These are phyloP conservation scores for Cheilosia impressa DNA, from an alignment of 2,888 invertebrate genomes.

Conservation along the genomic window DNA sequence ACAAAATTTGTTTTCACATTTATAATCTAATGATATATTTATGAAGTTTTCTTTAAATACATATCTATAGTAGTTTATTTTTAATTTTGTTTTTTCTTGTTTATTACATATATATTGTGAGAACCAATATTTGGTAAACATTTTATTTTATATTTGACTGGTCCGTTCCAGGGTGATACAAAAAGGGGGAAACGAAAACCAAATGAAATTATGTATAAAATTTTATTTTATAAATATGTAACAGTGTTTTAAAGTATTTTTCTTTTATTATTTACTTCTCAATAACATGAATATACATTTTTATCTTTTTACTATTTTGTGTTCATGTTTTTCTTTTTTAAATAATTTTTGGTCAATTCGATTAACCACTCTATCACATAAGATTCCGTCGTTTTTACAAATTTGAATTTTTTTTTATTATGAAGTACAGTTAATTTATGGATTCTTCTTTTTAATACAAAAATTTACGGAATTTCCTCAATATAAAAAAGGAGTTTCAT, in stretches of 20 bases:
- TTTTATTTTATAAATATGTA: conserved; percentile 41
- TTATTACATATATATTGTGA: conserved; percentile 51
- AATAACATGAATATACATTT: conserved; percentile 76
- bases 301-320: conserved; percentile 46
- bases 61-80: conserved; percentile 34
- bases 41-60: conserved; percentile 27
- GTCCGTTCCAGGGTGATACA: conserved; percentile 69
- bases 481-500: conserved; percentile 56
- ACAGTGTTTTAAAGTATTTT: conserved; percentile 43
- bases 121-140: conserved; percentile 51
- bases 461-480: conserved; percentile 58
- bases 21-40: conserved; percentile 77
- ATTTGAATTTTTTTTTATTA: conserved; percentile 45
- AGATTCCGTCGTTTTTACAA: conserved; percentile 76
- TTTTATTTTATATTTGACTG: conserved; percentile 58
- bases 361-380: conserved; percentile 78
- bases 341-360: conserved; percentile 74
- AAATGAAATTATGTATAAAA: not conserved
- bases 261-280: conserved; percentile 34
- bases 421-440: conserved; percentile 24
- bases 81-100: not conserved
- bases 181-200: not conserved
- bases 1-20: conserved; percentile 65
- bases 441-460: conserved; percentile 30
- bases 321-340: conserved; percentile 60